phyloP scores from a whole-genome alignment of 2,888 invertebrate species.

The Pristionchus maxplancki region DNA sequence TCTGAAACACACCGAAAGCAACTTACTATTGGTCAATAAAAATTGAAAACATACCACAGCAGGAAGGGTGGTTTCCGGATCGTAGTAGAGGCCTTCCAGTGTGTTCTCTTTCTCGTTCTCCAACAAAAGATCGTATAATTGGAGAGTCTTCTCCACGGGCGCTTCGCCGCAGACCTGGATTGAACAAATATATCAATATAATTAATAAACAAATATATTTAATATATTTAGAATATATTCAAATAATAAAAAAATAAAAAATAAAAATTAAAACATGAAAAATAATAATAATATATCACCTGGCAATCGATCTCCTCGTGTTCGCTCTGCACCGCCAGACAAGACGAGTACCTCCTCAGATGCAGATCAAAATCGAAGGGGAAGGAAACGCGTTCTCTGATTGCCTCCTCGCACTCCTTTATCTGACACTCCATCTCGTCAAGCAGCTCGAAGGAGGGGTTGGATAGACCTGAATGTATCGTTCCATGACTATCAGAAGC shows the following conservation, averaged over 20 bases:
- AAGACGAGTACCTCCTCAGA: neutral
- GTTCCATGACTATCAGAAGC: too few relatives aligned
- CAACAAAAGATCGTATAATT: neutral
- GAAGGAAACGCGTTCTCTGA: neutral
- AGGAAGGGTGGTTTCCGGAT: neutral
- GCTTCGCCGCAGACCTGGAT: constrained; percentile 6
- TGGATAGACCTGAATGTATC: neutral
- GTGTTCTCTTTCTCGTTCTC: neutral
- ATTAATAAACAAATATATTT: too few relatives aligned
- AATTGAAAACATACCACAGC: neutral
- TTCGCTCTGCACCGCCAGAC: neutral
- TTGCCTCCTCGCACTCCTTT: neutral
- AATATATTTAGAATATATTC: too few relatives aligned
- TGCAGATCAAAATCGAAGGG: neutral
- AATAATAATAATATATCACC: too few relatives aligned
- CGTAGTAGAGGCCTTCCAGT: neutral
- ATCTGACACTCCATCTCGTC: constrained; percentile 2
- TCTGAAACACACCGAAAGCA: too few relatives aligned
- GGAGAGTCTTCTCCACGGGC: constrained; percentile 7
- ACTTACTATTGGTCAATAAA: neutral
- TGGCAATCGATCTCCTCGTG: neutral
- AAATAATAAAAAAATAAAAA: too few relatives aligned
- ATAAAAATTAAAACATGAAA: too few relatives aligned
- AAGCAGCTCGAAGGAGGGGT: neutral
- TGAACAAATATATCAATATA: too few relatives aligned